These are phyloP conservation scores for Ectropis crepuscularia DNA, from an alignment of 2,888 invertebrate genomes.

Conservation along the genomic window DNA sequence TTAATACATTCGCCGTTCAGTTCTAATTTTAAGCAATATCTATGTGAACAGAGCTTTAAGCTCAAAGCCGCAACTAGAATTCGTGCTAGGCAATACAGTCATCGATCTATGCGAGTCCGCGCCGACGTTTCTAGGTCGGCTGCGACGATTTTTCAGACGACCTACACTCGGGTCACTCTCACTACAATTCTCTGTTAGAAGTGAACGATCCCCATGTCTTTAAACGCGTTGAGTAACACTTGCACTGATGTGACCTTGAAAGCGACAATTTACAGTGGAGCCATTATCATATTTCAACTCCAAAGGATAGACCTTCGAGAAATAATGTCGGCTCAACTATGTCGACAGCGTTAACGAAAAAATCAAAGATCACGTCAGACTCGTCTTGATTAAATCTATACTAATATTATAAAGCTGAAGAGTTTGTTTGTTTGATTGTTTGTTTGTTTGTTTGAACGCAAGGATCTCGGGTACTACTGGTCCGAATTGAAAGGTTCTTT, in stretches of 20 bases:
- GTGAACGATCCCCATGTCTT: constrained; percentile 15
- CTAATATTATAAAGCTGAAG: too few species aligned
- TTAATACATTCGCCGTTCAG: too few species aligned
- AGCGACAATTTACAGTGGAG: neutral
- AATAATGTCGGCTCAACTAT: neutral
- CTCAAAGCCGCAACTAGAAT: constrained; percentile 49
- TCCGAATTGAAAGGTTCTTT: too few species aligned
- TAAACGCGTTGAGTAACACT: constrained; percentile 10
- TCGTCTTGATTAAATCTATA: too few species aligned
- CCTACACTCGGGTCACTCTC: constrained; percentile 41
- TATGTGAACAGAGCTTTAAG: constrained; percentile 47
- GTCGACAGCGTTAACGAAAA: neutral
- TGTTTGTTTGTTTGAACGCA: too few species aligned
- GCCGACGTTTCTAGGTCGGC: constrained; percentile 69
- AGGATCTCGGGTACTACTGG: too few species aligned
- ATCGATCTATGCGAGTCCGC: constrained; percentile 62
- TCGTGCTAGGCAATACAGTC: constrained; percentile 45
- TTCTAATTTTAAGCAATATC: constrained; percentile 19
- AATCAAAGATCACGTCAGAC: too few species aligned
- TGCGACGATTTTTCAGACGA: constrained; percentile 53
- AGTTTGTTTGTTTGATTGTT: too few species aligned
- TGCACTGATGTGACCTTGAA: constrained; percentile 6
- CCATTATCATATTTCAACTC: constrained; percentile 1
- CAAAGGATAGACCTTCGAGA: neutral
- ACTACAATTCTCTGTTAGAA: constrained; percentile 7